Evolutionary conservation across 2,797 vertebrate genomes (phyloP), one percentile per base, ranked within the genome.

Genomic region (Muscicapa comitata): DNA sequence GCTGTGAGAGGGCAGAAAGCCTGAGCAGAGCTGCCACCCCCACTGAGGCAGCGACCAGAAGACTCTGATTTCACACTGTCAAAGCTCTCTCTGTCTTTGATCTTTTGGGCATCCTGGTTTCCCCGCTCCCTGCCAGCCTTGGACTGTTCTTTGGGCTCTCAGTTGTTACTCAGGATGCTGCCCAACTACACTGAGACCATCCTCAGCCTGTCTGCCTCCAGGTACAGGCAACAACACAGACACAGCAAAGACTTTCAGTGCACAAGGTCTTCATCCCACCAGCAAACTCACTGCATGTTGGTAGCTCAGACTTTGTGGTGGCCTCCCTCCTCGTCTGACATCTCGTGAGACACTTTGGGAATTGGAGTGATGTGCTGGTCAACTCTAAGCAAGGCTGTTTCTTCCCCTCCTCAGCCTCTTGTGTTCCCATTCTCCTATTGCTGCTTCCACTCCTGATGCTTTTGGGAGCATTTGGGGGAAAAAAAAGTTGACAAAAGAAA

Each of bases 401-500:
- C 67, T 85, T 54, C 35, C 38, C 63, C 10, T 25, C 11, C 65
- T 70, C 86, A 73, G 43, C 37, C 67, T 88, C 88, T 88, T 91
- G 57, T 79, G 71, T 84, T 95, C 76, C 73, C 11, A 14, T 88
- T 97, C 93, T 97, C 65, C 95, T 88, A 65, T 87, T 93, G 91
- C 96, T 70, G 57, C 85, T 94, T 97, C 95, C 57, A 93, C 70
- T 96, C 57, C 93, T 94, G 92, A 65, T 95, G 96, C 92, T 37
- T 88, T 90, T 12, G 81, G 96, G 95, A 97, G 95, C 95, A 65
- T 97, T 95, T 90, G 83, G 95, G 88, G 66, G 17, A 10, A 6
- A 23, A 19, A 54, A 57, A 97, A 97, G 96, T 98, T 97, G 97
- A 98, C 97, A 98, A 98, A 98, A 97, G 97, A 97, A 97, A 98